Evolutionary conservation across 2,888 invertebrate genomes (phyloP).

Genomic region (Lagria hirta): DNA sequence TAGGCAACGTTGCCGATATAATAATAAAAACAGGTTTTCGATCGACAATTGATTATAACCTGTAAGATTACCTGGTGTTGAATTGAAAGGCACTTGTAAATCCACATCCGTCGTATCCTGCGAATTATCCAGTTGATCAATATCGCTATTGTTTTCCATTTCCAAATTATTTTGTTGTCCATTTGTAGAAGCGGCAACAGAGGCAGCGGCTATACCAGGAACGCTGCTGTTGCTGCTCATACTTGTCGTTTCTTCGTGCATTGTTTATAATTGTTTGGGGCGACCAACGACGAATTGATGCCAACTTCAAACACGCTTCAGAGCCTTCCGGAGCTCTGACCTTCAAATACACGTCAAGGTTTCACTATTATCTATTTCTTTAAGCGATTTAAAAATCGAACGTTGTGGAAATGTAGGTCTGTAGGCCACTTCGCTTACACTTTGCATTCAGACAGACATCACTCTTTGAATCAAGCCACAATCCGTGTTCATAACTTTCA

Average conservation of each 20-base stretch:
- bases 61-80: conserved; percentile 60
- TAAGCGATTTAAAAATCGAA: conserved; percentile 61
- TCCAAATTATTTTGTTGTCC: no score
- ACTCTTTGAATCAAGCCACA: conserved; percentile 69
- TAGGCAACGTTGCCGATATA: conserved; percentile 35
- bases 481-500: conserved; percentile 60
- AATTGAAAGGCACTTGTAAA: conserved; percentile 63
- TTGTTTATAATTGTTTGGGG: no score
- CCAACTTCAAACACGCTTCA: conserved; percentile 52
- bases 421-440: conserved; percentile 87
- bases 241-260: conserved; percentile 72
- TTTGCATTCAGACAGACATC: conserved; percentile 75
- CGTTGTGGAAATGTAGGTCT: conserved; percentile 81
- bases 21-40: conserved; percentile 34
- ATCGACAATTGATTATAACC: conserved; percentile 35
- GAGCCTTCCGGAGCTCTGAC: conserved; percentile 55
- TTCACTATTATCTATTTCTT: conserved; percentile 56
- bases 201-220: conserved; percentile 66
- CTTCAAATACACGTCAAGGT: conserved; percentile 55
- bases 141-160: no score
- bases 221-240: no score
- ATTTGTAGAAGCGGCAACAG: conserved; percentile 66
- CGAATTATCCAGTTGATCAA: conserved; percentile 56
- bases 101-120: conserved; percentile 62
- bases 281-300: conserved; percentile 52